Base-by-base conservation (phyloP, 2,888 invertebrate species). In the Schizotus pectinicornis region DNA sequence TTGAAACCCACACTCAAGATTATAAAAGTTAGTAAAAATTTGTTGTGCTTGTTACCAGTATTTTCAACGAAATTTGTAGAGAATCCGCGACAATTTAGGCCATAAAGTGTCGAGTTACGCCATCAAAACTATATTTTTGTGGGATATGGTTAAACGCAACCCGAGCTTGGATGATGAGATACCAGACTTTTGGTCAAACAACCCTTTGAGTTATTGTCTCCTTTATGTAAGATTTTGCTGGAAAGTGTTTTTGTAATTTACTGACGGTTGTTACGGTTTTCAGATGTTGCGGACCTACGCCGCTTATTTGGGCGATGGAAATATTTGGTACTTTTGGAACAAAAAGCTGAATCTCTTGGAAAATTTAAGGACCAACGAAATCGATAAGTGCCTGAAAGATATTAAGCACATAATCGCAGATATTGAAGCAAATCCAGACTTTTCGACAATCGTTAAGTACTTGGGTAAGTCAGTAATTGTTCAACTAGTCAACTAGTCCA, bases 51-150 rank as follows among this genome's bases (percentile, higher is more conserved):
- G 5, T 22, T 22, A 22, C 2, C 22, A 22, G 5, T 5, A 22
- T 22, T 22, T 22, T 22, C 22, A 22, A 22, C 22, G 5, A 3
- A 22, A 22, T 14, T 46, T 32, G 7, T 31, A 48, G 50, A 32
- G 39, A 7, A 32, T 50, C 39, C 32, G 50, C 2, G 50, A 50
- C 34, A 12, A 41, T n/a, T 41, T 50, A 13, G 33, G 34, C 1
- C 50, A 50, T n/a, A 33, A 41, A 34, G 12, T 50, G n/a, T 50
- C 50, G 7, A 50, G 50, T 39, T 50, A 50, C 33, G 41, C 50
- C n/a, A n/a, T 50, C 14, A 50, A 50, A 32, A 50, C 50, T 5
- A 14, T 50, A 1, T 50, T 50, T 31, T 41, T 50, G 13, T 8
- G 30, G 11, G 32, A 50, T n/a, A n/a, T 39, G 3, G 12, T 8